Conservation (phyloP, 2,113 vertebrate genomes). For the Dermatemys mawii region DNA sequence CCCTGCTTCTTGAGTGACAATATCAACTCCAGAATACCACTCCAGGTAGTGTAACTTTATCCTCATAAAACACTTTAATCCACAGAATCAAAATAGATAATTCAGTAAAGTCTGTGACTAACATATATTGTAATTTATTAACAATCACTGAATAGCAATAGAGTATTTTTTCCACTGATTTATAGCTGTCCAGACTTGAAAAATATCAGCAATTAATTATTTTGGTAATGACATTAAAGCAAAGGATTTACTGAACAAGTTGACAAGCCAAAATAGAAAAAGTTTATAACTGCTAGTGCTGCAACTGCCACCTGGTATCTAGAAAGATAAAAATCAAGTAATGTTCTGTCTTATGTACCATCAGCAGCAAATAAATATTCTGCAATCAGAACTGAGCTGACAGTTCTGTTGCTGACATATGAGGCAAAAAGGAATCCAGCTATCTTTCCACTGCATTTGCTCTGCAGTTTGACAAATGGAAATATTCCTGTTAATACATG, state of each 20-base stretch:
- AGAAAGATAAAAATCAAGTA: not conserved
- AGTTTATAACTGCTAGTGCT: not conserved
- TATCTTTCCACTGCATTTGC: not conserved
- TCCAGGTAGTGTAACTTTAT: not conserved
- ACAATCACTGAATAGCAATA: constrained; percentile 9
- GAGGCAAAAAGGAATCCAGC: not conserved
- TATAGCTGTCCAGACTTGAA: not conserved
- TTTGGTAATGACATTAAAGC: not conserved
- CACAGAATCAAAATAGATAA: constrained; percentile 1
- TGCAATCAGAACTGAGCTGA: not conserved
- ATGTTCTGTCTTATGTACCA: accelerated
- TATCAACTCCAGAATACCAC: no score
- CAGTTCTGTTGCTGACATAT: not conserved
- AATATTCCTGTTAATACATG: not conserved
- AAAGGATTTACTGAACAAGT: not conserved
- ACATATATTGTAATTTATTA: not conserved
- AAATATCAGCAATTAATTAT: not conserved
- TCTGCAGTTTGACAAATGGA: not conserved
- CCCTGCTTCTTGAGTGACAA: no score
- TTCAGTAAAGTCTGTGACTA: not conserved
- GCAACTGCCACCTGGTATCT: not conserved
- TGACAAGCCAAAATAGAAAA: not conserved
- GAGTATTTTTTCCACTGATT: not conserved
- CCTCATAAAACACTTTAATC: not conserved
- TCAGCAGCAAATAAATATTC: accelerated